Percentiles rank a stretch among this genome's conserved stretches.
Evolutionary conservation across 2,113 vertebrate genomes (phyloP).

Genomic region (Myodes glareolus): DNA sequence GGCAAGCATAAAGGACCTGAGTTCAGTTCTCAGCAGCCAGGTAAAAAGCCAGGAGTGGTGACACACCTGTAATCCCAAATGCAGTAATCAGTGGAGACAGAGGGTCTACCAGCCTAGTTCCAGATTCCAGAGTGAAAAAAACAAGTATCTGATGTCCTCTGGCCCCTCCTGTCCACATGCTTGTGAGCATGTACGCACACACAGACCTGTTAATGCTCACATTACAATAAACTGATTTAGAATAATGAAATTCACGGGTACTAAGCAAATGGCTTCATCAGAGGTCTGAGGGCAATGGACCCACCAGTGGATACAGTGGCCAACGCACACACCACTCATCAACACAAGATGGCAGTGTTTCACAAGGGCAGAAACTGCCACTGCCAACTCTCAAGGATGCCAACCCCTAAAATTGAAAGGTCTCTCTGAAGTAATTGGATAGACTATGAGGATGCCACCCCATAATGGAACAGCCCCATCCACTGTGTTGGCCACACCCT

Average conservation of each 20-base stretch:
- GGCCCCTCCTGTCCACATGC: too few species aligned
- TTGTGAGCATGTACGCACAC: neutral
- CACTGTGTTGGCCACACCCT: neutral
- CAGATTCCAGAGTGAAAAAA: neutral
- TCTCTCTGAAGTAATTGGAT: neutral
- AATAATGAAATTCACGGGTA: neutral
- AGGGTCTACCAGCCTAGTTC: neutral
- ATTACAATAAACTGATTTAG: neutral
- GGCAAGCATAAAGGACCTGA: neutral
- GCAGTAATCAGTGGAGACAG: neutral
- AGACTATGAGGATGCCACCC: neutral
- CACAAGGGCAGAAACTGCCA: neutral
- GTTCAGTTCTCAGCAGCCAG: neutral
- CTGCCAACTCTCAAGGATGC: neutral
- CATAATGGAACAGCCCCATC: neutral
- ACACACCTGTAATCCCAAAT: neutral
- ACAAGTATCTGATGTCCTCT: neutral
- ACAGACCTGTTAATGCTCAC: neutral
- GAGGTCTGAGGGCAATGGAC: neutral
- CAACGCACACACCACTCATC: neutral
- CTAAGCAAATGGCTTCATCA: neutral
- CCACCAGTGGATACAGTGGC: fast-evolving
- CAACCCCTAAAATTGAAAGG: neutral
- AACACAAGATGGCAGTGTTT: slow-evolving; percentile 55
- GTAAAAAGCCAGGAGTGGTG: neutral